Conservation (phyloP, 2,797 vertebrate species). For the Cheirogaleus major region DNA sequence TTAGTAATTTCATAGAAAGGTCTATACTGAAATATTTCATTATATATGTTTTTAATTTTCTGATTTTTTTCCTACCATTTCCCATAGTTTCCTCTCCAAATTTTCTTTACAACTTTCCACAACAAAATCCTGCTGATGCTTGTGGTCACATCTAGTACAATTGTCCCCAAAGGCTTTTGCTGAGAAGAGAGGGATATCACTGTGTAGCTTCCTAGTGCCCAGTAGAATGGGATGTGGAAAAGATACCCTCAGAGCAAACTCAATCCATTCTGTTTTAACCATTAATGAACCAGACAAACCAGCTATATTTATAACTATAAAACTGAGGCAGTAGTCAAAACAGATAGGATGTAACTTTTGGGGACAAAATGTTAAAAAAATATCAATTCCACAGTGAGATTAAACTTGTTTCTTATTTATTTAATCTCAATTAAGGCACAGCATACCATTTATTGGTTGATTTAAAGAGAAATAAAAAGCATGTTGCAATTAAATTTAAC, state of each 20-base stretch:
- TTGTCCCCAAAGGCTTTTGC: not conserved
- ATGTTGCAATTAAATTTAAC: constrained; percentile 47
- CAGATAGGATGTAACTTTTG: not conserved
- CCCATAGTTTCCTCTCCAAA: not conserved
- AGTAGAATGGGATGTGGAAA: not conserved
- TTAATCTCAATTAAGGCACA: constrained; percentile 8
- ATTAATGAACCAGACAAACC: not conserved
- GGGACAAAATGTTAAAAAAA: not conserved
- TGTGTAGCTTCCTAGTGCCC: not conserved
- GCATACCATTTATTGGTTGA: constrained; percentile 21
- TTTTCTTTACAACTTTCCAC: not conserved
- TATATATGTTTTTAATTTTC: constrained; percentile 22
- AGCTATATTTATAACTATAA: constrained; percentile 31
- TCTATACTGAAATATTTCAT: constrained; percentile 40
- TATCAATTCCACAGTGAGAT: not conserved
- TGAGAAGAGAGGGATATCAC: not conserved
- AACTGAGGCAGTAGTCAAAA: not conserved
- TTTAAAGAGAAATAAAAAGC: constrained; percentile 21
- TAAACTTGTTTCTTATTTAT: constrained; percentile 33
- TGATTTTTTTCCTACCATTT: not conserved
- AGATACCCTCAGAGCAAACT: not conserved
- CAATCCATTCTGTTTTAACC: not conserved
- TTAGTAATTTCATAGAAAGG: not conserved
- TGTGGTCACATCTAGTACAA: not conserved
- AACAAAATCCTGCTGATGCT: not conserved